phyloP scores from a whole-genome alignment of 2,888 invertebrate genomes.

The Rotaria sp. region DNA sequence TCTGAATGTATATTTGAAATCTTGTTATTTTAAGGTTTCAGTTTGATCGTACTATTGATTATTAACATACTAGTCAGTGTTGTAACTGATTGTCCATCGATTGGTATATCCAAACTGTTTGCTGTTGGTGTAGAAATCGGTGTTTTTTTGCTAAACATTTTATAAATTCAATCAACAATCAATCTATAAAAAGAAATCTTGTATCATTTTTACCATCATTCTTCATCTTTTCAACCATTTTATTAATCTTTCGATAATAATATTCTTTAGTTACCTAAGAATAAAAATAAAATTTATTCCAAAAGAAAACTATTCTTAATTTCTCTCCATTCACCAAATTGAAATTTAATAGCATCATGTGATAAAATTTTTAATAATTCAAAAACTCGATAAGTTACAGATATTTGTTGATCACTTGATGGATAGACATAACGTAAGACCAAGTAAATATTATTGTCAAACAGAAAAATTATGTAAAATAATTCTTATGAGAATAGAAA shows the following conservation, averaged over 20 bases:
- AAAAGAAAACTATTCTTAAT: no score
- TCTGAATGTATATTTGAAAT: no score
- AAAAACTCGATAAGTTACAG: conserved; percentile 95
- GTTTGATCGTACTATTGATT: neutral
- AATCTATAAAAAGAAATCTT: neutral
- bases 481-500: conserved; percentile 58
- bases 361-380: conserved; percentile 90
- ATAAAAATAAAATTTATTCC: neutral
- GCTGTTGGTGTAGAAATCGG: neutral
- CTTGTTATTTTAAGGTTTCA: no score
- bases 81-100: neutral
- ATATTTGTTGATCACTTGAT: conserved; percentile 76
- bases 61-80: neutral
- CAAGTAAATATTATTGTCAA: conserved; percentile 96
- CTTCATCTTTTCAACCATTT: conserved; percentile 30
- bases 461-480: conserved; percentile 99
- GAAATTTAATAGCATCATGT: conserved; percentile 96
- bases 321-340: conserved; percentile 98
- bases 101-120: neutral
- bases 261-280: conserved; percentile 34
- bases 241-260: conserved; percentile 36
- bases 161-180: neutral
- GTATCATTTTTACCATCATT: neutral
- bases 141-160: neutral
- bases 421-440: conserved; percentile 89